Evolutionary conservation across 2,113 vertebrate genomes (phyloP), one percentile per base, ranked within the genome.

Genomic region (Mastomys natalensis): DNA sequence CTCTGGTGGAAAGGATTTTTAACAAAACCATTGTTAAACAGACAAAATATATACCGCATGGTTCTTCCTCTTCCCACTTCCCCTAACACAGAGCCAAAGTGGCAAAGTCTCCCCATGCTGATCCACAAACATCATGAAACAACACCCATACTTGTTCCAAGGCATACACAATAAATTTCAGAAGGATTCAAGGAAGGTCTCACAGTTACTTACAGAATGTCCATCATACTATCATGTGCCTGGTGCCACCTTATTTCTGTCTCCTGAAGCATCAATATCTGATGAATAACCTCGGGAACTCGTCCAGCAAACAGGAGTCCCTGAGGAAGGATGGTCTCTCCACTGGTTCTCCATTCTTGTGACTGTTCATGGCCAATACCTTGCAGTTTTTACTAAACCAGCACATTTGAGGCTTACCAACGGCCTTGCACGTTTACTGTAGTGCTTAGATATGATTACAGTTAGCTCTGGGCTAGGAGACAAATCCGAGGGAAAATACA

Each of bases 221-320:
- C 26, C 73, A 26, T 3, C 1, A 0, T 22, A 12, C 70, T 26
- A 7, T n/a, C 53, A 37, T 0, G 0, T n/a, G 40, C 53, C 53
- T 10, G 11, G 31, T 62, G 45, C 62, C 9, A 17, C 31, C 26
- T 8, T 13, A 21, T 8, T 9, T 22, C 29, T 29, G 3, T 53
- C 40, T 60, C 26, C 40, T 11, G 34, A 1, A 1, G 15, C 37
- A 43, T 40, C 34, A 5, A 12, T 55, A 40, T 40, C 78, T 74
- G 43, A 40, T 21, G 68, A 55, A 12, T 6, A 7, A 11, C 31
- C 55, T 89, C 72, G 12, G 55, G 48, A 48, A 6, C 0, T 0
- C 11, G 6, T 24, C 21, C n/a, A 16, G n/a, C 40, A 29, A 78
- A 43, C 16, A 7, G 0, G 17, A 37, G 7, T 16, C 2, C 13